Percentiles rank a stretch among this genome's conserved stretches.
Evolutionary conservation across 2,888 invertebrate species (phyloP).

Genomic region (Tipula lateralis): DNA sequence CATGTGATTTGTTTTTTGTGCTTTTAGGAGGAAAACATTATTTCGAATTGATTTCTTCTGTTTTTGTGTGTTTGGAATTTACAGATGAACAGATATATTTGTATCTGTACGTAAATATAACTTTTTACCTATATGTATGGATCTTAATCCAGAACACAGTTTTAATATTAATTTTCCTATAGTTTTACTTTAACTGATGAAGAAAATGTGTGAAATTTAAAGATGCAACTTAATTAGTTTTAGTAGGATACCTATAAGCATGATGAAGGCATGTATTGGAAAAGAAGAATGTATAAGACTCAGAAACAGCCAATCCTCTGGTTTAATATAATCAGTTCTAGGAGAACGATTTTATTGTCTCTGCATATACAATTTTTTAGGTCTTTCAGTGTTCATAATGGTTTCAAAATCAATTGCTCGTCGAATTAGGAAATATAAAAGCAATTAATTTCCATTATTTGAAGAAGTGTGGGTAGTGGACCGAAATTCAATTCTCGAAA

Average conservation of each 20-base stretch:
- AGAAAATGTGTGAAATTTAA: too few species aligned
- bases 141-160: not conserved
- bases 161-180: too few species aligned
- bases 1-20: not conserved
- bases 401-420: conserved; percentile 75
- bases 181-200: too few species aligned
- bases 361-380: conserved; percentile 90
- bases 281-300: too few species aligned
- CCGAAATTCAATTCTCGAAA: conserved; percentile 74
- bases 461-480: conserved; percentile 77
- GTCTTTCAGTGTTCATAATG: conserved; percentile 80
- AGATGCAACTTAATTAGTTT: too few species aligned
- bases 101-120: not conserved
- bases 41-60: not conserved
- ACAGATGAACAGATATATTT: not conserved
- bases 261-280: too few species aligned
- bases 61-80: not conserved
- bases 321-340: too few species aligned
- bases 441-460: conserved; percentile 77
- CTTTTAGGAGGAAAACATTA: not conserved
- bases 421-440: conserved; percentile 77
- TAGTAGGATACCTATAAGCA: too few species aligned
- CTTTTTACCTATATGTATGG: too few species aligned
- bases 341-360: too few species aligned
- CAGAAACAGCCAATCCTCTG: too few species aligned